Percentiles rank a stretch among this genome's conserved stretches.
Conservation (phyloP, 2,888 invertebrate species). For the Crocallis elinguaria region DNA sequence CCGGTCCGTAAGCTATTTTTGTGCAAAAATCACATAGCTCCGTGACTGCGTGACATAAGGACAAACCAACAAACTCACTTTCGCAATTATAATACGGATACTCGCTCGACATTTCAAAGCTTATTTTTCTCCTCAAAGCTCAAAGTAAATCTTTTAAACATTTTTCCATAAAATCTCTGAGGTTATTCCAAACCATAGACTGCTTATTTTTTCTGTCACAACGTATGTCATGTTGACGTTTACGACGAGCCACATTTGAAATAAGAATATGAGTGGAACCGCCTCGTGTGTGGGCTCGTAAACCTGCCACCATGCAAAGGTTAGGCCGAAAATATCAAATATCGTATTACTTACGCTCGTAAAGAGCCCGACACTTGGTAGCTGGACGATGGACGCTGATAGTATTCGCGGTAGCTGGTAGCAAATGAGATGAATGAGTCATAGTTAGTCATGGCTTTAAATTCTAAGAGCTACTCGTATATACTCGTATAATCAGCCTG, state of each 20-base stretch:
- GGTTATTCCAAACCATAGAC: slow-evolving; percentile 5
- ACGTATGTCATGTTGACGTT: slow-evolving; percentile 69
- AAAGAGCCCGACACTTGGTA: slow-evolving; percentile 16
- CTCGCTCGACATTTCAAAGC: no score
- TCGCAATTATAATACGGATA: no score
- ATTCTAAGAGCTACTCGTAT: no score
- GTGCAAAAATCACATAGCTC: no score
- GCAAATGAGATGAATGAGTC: slow-evolving; percentile 8
- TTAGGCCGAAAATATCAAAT: slow-evolving; percentile 36
- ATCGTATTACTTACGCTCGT: slow-evolving; percentile 32
- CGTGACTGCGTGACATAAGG: no score
- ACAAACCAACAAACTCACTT: no score
- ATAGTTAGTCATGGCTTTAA: neutral
- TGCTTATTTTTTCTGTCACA: slow-evolving; percentile 26
- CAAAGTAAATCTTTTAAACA: no score
- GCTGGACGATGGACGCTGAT: slow-evolving; percentile 15
- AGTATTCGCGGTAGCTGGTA: slow-evolving; percentile 2
- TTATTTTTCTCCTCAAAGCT: no score
- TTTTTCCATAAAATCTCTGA: no score
- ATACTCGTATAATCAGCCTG: no score
- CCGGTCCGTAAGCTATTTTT: no score
- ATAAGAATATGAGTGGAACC: slow-evolving; percentile 61
- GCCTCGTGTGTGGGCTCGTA: slow-evolving; percentile 71
- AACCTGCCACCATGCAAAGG: slow-evolving; percentile 43
- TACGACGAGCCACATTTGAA: slow-evolving; percentile 69